These are phyloP conservation scores for Vannuccia rotundouncinata DNA, from an alignment of 2,888 invertebrate genomes.

Conservation along the genomic window DNA sequence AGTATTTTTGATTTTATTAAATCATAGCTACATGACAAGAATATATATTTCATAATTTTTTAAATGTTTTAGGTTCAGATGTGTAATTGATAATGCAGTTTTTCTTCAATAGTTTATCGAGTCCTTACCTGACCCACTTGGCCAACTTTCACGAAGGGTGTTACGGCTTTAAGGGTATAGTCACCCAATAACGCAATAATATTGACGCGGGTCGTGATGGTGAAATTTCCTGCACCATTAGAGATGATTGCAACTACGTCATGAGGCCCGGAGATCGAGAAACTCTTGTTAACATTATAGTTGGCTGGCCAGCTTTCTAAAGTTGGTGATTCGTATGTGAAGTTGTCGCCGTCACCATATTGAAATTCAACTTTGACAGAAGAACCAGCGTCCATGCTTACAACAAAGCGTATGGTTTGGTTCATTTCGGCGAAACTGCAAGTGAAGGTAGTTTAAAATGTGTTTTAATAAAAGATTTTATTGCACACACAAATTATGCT, in stretches of 20 bases:
- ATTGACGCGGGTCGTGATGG: neutral
- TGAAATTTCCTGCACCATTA: neutral
- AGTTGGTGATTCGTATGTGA: neutral
- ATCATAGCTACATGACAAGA: too few species aligned
- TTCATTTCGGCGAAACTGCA: neutral
- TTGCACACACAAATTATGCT: too few species aligned
- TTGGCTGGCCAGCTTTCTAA: neutral
- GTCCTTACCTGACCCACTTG: neutral
- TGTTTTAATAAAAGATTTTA: too few species aligned
- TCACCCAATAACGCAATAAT: neutral
- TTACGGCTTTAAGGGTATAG: neutral
- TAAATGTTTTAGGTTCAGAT: too few species aligned
- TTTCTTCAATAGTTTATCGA: too few species aligned
- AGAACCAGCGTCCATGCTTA: neutral
- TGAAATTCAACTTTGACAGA: neutral
- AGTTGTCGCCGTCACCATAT: neutral
- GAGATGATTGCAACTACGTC: neutral
- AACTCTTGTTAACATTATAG: neutral
- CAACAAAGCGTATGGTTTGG: neutral
- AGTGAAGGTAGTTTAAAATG: too few species aligned
- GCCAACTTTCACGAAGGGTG: neutral
- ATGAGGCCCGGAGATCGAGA: neutral
- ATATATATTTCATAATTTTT: too few species aligned
- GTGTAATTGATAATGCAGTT: too few species aligned
- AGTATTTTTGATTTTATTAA: too few species aligned